Conservation (phyloP, 1,140 invertebrate genomes). For the Portunus trituberculatus region DNA sequence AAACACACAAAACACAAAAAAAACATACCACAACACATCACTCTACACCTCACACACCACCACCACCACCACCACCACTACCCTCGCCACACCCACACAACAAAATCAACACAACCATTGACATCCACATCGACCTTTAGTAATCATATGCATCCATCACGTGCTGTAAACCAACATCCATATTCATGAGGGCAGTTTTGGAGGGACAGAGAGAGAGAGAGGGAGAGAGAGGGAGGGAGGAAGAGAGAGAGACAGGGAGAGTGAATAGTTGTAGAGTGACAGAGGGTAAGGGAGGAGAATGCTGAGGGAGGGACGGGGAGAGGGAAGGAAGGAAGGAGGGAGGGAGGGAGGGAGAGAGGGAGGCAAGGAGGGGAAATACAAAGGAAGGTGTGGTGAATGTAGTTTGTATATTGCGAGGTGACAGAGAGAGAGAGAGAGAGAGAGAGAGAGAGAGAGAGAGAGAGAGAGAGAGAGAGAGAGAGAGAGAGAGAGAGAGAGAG, state of each 20-base stretch:
- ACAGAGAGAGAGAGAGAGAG: background rate
- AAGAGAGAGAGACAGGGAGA: background rate
- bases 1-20: background rate
- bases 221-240: background rate
- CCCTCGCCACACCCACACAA: background rate
- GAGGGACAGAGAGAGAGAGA: background rate
- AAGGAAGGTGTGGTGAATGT: background rate
- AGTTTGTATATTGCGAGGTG: too few relatives aligned
- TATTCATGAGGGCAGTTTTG: slow-evolving; percentile 44
- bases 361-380: background rate
- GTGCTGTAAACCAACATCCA: background rate
- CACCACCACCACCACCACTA: background rate
- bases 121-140: background rate
- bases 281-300: too few relatives aligned
- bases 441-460: background rate
- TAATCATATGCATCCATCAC: slow-evolving; percentile 29
- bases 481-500: background rate
- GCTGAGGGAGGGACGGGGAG: background rate
- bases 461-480: background rate
- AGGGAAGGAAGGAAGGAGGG: background rate
- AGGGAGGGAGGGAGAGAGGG: background rate
- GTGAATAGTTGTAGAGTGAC: background rate
- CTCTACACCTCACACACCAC: background rate
- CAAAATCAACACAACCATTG: background rate
- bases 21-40: background rate